These are phyloP conservation scores for Onychomys leucogaster DNA, from an alignment of 2,797 vertebrate species.

Conservation along the genomic window DNA sequence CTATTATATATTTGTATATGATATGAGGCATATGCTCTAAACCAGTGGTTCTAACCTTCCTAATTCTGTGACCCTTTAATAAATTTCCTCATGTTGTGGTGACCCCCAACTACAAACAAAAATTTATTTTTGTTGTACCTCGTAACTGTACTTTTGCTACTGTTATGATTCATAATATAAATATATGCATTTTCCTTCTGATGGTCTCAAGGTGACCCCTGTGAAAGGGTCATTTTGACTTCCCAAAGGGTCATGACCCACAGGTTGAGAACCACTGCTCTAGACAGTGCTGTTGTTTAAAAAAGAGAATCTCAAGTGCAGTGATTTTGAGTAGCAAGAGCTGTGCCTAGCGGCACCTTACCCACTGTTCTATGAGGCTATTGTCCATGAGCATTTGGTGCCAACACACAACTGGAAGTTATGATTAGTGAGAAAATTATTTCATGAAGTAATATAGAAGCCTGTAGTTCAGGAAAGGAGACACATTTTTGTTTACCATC, in stretches of 20 bases:
- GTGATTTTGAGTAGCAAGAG: neutral
- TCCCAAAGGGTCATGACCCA: neutral
- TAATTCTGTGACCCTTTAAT: neutral
- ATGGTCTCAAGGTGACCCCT: no score
- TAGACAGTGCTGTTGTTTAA: neutral
- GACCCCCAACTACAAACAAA: neutral
- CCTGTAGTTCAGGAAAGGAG: neutral
- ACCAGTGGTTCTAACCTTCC: neutral
- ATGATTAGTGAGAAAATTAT: neutral
- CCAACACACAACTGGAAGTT: neutral
- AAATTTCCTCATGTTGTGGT: no score
- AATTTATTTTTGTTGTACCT: no score
- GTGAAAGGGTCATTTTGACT: neutral
- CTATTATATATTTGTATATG: neutral
- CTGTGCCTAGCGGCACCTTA: neutral
- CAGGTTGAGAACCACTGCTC: neutral
- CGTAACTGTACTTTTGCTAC: no score
- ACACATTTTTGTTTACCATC: neutral
- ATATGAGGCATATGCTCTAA: neutral
- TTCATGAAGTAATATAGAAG: neutral
- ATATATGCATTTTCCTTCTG: neutral
- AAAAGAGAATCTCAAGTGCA: neutral
- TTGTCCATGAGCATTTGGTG: neutral
- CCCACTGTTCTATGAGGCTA: neutral
- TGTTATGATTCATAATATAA: neutral